Evolutionary conservation across 2,888 invertebrate species (phyloP).

Genomic region (Branchellion lobata): DNA sequence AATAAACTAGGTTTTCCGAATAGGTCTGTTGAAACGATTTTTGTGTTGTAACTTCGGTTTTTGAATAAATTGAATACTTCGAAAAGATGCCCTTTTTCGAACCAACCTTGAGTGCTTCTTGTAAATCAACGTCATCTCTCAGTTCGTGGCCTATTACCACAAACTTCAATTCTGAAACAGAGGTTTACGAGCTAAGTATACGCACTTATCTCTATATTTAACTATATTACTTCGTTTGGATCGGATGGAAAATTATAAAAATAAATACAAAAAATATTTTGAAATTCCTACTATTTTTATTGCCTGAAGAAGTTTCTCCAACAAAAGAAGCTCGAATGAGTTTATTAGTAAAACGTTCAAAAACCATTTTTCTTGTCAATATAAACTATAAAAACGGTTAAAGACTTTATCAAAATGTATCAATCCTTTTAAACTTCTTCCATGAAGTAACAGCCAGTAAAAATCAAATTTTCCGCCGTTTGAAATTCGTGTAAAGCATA

Average conservation of each 20-base stretch:
- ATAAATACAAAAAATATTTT: neutral
- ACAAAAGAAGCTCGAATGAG: slow-evolving; percentile 14
- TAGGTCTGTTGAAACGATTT: slow-evolving; percentile 4
- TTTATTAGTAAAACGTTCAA: slow-evolving; percentile 1
- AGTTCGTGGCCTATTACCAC: slow-evolving; percentile 51
- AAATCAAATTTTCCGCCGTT: slow-evolving; percentile 13
- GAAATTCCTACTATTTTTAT: neutral
- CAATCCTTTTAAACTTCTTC: too few relatives aligned
- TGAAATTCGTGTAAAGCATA: neutral
- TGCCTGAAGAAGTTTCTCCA: slow-evolving; percentile 4
- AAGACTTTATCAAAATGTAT: too few relatives aligned
- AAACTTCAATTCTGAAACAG: slow-evolving; percentile 40
- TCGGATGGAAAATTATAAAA: too few relatives aligned
- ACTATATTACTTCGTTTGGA: too few relatives aligned
- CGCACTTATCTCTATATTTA: too few relatives aligned
- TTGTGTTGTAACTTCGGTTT: slow-evolving; percentile 11
- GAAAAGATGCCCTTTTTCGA: neutral
- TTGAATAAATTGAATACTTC: neutral
- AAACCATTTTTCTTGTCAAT: neutral
- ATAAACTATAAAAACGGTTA: neutral
- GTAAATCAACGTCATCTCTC: slow-evolving; percentile 44
- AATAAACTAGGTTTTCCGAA: slow-evolving; percentile 50
- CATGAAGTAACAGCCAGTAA: neutral
- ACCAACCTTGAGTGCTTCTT: slow-evolving; percentile 49
- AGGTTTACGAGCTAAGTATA: too few relatives aligned